Base-by-base conservation (phyloP, 1,140 invertebrate species). In the Hesperophylax magnus region DNA sequence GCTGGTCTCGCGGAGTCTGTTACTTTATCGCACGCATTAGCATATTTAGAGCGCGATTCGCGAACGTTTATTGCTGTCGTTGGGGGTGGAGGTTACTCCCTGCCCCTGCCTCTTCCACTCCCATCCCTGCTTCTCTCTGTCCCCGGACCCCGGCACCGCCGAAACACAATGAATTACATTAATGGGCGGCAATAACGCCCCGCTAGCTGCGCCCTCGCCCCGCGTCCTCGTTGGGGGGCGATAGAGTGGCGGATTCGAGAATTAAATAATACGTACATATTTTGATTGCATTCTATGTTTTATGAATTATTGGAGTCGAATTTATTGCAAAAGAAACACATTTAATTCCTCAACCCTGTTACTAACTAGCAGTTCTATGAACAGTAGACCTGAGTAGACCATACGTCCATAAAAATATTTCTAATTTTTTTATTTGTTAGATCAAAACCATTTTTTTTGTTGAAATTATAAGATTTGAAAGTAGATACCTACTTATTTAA, bases 101-200 rank as follows among this genome's bases (percentile, higher is more conserved):
- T 61, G 47, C 72, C 58, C 20, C 34, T 34, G 24, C 61, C 78
- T 39, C 69, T 65, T 56, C 52, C 75, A 76, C 82, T 56, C 56
- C 60, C 56, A 3, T 0, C 60, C 77, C 65, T 24, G 31, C 34
- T 7, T 34, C 69, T 61, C 27, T 54, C 54, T 77, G 77, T 71
- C 75, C 82, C 58, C 80, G 72, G 77, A 61, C 75, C 82, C 58
- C 80, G 72, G 80, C 72, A 81, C 82, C 82, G 82, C 82, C 82
- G 80, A 81, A 84, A 81, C 82, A 84, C 82, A 84, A 84, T 84
- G 82, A 84, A 84, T 84, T 84, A 84, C 82, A 84, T 84, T 84
- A 84, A 84, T 84, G 80, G 82, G 72, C 82, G 82, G 82, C 82
- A 84, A 84, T 84, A 84, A 81, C 80, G 82, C 77, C 82, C 80